Percentiles rank a stretch among this genome's conserved stretches.
These are phyloP conservation scores for Lophotriccus pileatus DNA, from an alignment of 2,797 vertebrate species.

Conservation along the genomic window DNA sequence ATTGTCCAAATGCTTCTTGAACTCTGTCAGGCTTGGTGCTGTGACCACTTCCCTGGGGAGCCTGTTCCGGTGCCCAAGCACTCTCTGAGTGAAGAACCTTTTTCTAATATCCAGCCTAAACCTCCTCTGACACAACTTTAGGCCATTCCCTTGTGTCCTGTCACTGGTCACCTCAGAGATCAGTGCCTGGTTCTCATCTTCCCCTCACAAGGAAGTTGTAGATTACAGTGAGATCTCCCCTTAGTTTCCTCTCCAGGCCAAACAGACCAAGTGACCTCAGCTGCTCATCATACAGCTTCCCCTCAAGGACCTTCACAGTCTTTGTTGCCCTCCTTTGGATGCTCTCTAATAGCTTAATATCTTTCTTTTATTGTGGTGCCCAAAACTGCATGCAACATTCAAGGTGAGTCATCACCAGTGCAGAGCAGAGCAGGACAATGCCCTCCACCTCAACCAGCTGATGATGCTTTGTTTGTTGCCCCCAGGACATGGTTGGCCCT, in stretches of 20 bases:
- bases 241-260: not conserved
- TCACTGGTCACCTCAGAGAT: not conserved
- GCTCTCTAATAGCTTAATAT: not conserved
- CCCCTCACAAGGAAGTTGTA: not conserved
- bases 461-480: not conserved
- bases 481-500: not conserved
- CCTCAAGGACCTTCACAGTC: not conserved
- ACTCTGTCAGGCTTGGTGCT: not conserved
- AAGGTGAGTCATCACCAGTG: not conserved
- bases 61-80: not conserved
- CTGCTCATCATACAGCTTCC: not conserved
- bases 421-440: not conserved
- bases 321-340: not conserved
- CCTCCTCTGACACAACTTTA: not conserved
- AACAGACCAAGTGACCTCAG: not conserved
- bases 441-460: not conserved
- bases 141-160: not conserved
- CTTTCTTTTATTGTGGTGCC: not conserved
- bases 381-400: not conserved
- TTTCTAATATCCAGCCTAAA: not conserved
- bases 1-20: not conserved
- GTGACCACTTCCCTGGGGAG: not conserved
- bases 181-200: not conserved
- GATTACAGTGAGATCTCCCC: not conserved
- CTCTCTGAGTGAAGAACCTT: not conserved